A percentile compares a stretch with the other conserved stretches of the same genome.
Evolutionary conservation across 2,888 invertebrate genomes (phyloP).

Genomic region (Eremobia ochroleuca): DNA sequence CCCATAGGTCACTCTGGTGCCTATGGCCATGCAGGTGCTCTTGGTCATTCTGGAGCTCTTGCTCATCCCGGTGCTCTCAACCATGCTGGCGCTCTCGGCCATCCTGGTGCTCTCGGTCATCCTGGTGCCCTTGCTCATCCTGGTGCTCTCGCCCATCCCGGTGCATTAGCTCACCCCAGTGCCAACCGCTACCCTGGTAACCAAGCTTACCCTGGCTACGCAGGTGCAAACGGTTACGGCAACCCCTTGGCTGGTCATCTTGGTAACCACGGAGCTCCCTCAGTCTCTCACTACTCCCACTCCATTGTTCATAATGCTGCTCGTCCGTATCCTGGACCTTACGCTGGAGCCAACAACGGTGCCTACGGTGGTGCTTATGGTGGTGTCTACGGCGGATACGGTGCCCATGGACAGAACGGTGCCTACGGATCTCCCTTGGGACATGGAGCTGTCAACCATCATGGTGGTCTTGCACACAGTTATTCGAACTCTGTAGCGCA

Average conservation of each 20-base stretch:
- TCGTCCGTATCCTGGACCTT: conserved; percentile 63
- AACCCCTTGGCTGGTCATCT: conserved; percentile 51
- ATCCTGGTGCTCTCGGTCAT: conserved; percentile 26
- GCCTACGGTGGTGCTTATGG: conserved; percentile 54
- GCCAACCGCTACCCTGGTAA: conserved; percentile 30
- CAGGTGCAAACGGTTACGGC: conserved; percentile 48
- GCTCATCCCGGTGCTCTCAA: conserved; percentile 14
- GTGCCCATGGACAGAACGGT: conserved; percentile 46
- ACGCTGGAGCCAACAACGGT: conserved; percentile 57
- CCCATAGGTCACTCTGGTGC: conserved; percentile 24
- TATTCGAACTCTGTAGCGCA: conserved; percentile 60
- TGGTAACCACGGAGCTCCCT: conserved; percentile 59
- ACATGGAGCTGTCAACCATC: conserved; percentile 49
- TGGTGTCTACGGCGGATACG: conserved; percentile 50
- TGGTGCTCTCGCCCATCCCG: neutral
- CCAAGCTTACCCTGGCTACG: conserved; percentile 35
- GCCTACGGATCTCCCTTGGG: conserved; percentile 54
- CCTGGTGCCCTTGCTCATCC: conserved; percentile 12
- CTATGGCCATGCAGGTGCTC: conserved; percentile 19
- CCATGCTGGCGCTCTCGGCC: conserved; percentile 11
- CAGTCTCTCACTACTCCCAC: conserved; percentile 67
- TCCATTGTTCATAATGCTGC: conserved; percentile 66
- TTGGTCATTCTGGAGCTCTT: conserved; percentile 26
- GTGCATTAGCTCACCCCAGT: conserved; percentile 26
- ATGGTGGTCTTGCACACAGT: conserved; percentile 63